Base-by-base conservation (phyloP, 2,888 invertebrate species). In the Hirtodrosophila trivittata region DNA sequence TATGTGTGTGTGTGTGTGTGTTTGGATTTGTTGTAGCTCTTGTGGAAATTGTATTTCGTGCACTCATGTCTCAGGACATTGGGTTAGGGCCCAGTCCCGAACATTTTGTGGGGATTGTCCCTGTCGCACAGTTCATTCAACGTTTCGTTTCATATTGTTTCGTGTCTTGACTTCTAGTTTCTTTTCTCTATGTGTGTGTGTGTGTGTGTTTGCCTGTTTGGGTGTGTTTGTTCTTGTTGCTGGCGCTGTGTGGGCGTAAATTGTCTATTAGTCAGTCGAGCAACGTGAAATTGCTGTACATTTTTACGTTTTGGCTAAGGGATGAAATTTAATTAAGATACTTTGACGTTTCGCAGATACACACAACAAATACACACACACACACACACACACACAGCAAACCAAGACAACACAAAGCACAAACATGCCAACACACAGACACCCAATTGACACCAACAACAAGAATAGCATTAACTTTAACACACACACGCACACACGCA, bases 301-400 rank as follows among this genome's bases (percentile, higher is more conserved):
- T 78, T 78, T 78, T 80, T 85, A 81, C 73, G 78, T 81, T 85
- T 74, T 49, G 72, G 57, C 84, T 83, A 81, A 83, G 87, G 87
- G 87, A 83, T 88, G 87, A 86, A 88, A 88, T 88, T 88, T 88
- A 87, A 88, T 87, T 87, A 88, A 87, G 88, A 87, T 83, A 84
- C 86, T 87, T 87, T 83, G 87, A 77, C 78, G 74, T 88, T 67
- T 86, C 65, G 56, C 84, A 77, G 83, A 87, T 86, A 87, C 87
- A 78, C 82, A 87, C 50, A 28, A 45, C 25, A 68, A 46, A 35
- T 18, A 50, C 49, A 43, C 37, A 9, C 10, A 42, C 58, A 57
- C 28, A 30, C 42, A 9, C 50, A 28, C 49, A 47, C 21, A 35
- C 12, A 35, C 25, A 47, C 38, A 52, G 59, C 45, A 75, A 71